Conservation (phyloP, 2,797 vertebrate genomes). For the Pangasius larnaudii region DNA sequence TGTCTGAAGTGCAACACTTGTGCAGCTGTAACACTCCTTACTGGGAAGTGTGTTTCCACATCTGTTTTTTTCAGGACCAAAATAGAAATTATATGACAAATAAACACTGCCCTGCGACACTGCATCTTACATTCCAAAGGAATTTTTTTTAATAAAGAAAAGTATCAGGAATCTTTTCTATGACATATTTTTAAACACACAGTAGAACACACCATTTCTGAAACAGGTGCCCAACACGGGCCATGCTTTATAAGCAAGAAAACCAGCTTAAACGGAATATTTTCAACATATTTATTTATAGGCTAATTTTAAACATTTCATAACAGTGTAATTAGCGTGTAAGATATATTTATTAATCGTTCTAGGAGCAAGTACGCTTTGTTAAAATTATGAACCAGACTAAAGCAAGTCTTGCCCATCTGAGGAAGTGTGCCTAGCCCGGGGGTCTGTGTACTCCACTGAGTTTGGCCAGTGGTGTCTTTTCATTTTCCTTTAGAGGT, state of each 20-base stretch:
- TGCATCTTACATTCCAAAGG: neutral
- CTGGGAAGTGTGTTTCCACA: neutral
- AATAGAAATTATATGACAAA: neutral
- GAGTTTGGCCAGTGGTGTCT: slow-evolving; percentile 57
- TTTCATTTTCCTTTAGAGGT: slow-evolving; percentile 63
- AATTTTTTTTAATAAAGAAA: neutral
- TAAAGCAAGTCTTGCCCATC: slow-evolving; percentile 22
- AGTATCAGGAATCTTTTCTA: neutral
- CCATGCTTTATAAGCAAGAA: neutral
- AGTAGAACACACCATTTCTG: neutral
- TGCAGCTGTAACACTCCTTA: slow-evolving; percentile 16
- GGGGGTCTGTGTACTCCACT: slow-evolving; percentile 62
- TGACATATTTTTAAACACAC: neutral
- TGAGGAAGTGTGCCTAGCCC: slow-evolving; percentile 60
- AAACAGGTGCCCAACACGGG: neutral
- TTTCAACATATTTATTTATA: neutral
- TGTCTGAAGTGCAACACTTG: slow-evolving; percentile 34
- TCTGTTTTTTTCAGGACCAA: neutral
- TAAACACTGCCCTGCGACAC: neutral
- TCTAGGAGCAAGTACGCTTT: neutral
- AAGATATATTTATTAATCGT: neutral
- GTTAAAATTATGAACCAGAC: slow-evolving; percentile 5
- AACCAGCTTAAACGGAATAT: neutral
- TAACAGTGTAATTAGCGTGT: neutral
- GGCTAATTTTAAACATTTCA: neutral